Evolutionary conservation across 1,140 invertebrate genomes (phyloP).

Genomic region (Microvelia longipes): DNA sequence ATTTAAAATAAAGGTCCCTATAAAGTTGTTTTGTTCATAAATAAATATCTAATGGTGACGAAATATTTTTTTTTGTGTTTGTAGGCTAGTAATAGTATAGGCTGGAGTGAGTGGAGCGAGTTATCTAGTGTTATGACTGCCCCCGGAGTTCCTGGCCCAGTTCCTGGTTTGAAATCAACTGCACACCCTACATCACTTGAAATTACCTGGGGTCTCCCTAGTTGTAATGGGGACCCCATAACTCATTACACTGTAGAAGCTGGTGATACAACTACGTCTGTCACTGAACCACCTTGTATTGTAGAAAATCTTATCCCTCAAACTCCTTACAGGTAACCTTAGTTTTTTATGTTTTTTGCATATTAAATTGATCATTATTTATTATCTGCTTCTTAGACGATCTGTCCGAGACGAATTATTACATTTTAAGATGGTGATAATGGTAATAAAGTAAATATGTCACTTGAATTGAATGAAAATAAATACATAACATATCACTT

Average conservation of each 20-base stretch:
- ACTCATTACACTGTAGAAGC: constrained; percentile 59
- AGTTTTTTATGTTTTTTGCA: constrained; percentile 8
- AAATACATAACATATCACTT: no score
- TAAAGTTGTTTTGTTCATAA: no score
- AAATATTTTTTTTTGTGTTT: not conserved
- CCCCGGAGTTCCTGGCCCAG: constrained; percentile 53
- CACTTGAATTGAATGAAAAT: no score
- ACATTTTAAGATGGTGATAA: no score
- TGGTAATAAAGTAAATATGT: no score
- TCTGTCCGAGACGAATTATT: no score
- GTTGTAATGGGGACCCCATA: constrained; percentile 52
- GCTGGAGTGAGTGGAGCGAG: constrained; percentile 50
- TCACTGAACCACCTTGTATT: constrained; percentile 31
- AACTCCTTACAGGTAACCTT: constrained; percentile 40
- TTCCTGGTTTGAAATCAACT: constrained; percentile 31
- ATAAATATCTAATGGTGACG: no score
- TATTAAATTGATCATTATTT: not conserved
- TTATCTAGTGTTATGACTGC: constrained; percentile 42
- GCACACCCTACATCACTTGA: constrained; percentile 41
- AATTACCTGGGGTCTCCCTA: constrained; percentile 54
- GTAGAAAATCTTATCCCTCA: constrained; percentile 37
- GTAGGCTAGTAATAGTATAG: constrained; percentile 59
- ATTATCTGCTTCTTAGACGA: no score
- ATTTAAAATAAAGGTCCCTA: no score
- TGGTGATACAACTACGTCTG: constrained; percentile 42